Conservation (phyloP, 1,140 invertebrate genomes). For the Drosophila elegans region DNA sequence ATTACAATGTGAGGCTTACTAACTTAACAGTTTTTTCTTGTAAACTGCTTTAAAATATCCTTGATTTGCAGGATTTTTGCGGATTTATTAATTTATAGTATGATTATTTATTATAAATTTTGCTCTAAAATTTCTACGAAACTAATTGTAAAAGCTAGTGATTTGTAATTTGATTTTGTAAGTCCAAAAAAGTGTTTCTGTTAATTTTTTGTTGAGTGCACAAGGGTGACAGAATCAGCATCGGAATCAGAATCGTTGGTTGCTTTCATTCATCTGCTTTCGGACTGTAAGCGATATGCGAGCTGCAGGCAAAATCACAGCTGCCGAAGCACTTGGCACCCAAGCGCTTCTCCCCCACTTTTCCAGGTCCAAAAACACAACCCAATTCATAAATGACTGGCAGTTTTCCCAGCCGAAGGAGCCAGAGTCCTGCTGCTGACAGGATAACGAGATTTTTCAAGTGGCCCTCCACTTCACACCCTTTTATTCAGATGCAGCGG, state of each 20-base stretch:
- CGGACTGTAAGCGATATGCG: constrained; percentile 63
- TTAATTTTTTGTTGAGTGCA: constrained; percentile 4
- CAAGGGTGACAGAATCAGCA: constrained; percentile 26
- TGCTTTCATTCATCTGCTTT: constrained; percentile 51
- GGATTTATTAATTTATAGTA: too few relatives aligned
- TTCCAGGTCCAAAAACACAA: neutral
- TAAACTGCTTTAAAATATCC: too few relatives aligned
- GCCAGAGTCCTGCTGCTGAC: constrained; percentile 64
- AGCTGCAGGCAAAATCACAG: constrained; percentile 37
- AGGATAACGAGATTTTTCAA: constrained; percentile 84
- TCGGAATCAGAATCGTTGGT: constrained; percentile 14
- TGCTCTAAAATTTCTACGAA: too few relatives aligned
- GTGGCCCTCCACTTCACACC: constrained; percentile 72
- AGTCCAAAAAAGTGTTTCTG: neutral
- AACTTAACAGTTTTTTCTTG: too few relatives aligned
- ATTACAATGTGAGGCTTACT: too few relatives aligned
- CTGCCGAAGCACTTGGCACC: constrained; percentile 55
- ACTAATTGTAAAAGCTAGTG: too few relatives aligned
- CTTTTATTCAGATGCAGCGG: constrained; percentile 36
- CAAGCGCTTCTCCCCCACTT: constrained; percentile 4
- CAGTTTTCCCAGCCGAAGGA: constrained; percentile 56
- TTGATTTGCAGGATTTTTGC: too few relatives aligned
- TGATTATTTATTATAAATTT: too few relatives aligned
- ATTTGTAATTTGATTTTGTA: too few relatives aligned
- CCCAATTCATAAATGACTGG: constrained; percentile 55